Percentiles rank a stretch among this genome's conserved stretches.
Conservation (phyloP, 2,113 vertebrate species). For the Lichenostomus cassidix region DNA sequence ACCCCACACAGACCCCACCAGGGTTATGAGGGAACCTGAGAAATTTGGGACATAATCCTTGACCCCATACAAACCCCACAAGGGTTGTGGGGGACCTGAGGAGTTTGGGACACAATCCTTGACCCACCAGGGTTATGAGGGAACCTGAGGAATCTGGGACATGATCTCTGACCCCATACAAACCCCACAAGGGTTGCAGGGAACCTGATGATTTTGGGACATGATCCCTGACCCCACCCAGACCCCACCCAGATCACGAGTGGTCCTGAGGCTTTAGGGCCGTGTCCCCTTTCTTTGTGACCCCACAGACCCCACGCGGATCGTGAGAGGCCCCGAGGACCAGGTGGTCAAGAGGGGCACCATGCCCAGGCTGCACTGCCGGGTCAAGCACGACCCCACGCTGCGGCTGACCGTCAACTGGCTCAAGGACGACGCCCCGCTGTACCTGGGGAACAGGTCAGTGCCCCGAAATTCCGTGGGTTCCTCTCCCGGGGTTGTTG, state of each 20-base stretch:
- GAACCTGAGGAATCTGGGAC: background rate
- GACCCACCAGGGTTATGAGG: too few relatives aligned
- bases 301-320: conserved; percentile 88
- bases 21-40: too few relatives aligned
- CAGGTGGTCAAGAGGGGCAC: conserved; percentile 79
- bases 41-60: accelerated
- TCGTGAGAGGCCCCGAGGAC: conserved; percentile 83
- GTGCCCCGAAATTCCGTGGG: accelerated
- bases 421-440: conserved; percentile 85
- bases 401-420: conserved; percentile 82
- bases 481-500: background rate
- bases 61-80: background rate
- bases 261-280: background rate
- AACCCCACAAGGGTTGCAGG: background rate
- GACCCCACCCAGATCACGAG: background rate
- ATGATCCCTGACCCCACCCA: accelerated
- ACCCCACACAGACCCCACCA: background rate
- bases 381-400: conserved; percentile 83
- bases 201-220: background rate
- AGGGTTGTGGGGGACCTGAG: too few relatives aligned
- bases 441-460: conserved; percentile 83
- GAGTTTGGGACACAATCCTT: accelerated
- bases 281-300: background rate
- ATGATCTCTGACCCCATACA: accelerated
- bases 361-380: conserved; percentile 83